A percentile compares a stretch with the other conserved stretches of the same genome.
phyloP scores from a whole-genome alignment of 1,140 invertebrate genomes.

The Microplitis mediator region DNA sequence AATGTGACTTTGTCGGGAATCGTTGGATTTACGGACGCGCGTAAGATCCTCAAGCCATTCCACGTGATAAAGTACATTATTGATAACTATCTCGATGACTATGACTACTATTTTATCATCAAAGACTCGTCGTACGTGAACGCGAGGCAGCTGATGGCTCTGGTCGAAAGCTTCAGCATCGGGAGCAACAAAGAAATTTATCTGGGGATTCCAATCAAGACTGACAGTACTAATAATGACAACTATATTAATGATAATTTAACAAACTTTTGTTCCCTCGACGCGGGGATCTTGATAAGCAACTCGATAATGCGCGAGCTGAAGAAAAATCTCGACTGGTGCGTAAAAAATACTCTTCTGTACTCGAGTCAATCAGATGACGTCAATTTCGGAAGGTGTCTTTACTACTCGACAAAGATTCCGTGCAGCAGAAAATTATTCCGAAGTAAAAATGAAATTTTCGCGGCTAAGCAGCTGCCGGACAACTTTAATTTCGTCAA shows the following conservation, averaged over 20 bases:
- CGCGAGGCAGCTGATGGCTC: constrained; percentile 70
- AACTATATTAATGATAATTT: too few species aligned
- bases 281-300: constrained; percentile 77
- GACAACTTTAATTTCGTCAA: constrained; percentile 61
- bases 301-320: constrained; percentile 78
- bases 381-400: constrained; percentile 83
- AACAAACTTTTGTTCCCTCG: constrained; percentile 67
- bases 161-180: constrained; percentile 80
- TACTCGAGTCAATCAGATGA: constrained; percentile 74
- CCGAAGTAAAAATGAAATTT: constrained; percentile 60
- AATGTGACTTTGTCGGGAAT: constrained; percentile 77
- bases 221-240: constrained; percentile 39
- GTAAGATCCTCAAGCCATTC: constrained; percentile 76
- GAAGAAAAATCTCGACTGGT: constrained; percentile 80
- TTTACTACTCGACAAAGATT: constrained; percentile 72
- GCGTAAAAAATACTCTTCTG: constrained; percentile 73
- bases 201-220: constrained; percentile 67
- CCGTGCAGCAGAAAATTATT: constrained; percentile 63
- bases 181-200: constrained; percentile 74
- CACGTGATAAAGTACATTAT: constrained; percentile 88
- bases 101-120: constrained; percentile 88
- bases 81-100: constrained; percentile 86
- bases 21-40: constrained; percentile 80
- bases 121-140: constrained; percentile 83
- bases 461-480: constrained; percentile 63